These are phyloP conservation scores for Typhlomys cinereus DNA, from an alignment of 2,113 vertebrate species.

Conservation along the genomic window DNA sequence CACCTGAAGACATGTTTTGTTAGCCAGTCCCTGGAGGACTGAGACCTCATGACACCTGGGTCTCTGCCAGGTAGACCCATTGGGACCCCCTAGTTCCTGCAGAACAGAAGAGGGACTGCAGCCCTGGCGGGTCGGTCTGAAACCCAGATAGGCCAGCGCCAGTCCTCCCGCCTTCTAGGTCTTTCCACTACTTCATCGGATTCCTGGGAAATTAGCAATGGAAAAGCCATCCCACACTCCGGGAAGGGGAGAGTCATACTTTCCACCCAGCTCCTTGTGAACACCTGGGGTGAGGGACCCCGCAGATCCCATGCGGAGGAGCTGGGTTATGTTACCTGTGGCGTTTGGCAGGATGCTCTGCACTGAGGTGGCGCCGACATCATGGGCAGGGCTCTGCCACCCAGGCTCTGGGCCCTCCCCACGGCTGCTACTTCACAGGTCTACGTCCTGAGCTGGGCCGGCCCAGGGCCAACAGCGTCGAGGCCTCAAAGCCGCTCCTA, in stretches of 20 bases:
- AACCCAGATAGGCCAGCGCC: too few species aligned
- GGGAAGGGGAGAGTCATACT: conserved; percentile 37
- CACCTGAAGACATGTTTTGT: neutral
- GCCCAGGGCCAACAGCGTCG: neutral
- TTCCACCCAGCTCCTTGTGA: conserved; percentile 39
- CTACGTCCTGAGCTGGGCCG: neutral
- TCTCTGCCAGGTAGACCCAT: neutral
- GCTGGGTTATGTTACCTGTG: neutral
- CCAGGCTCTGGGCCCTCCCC: fast-evolving
- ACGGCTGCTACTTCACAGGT: neutral
- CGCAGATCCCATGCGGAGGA: neutral
- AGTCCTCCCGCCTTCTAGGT: neutral
- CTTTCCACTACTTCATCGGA: conserved; percentile 76
- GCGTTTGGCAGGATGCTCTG: neutral
- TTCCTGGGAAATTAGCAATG: conserved; percentile 70
- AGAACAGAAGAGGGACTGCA: neutral
- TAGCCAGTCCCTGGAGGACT: neutral
- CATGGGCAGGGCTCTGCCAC: neutral
- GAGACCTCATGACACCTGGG: fast-evolving
- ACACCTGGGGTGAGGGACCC: conserved; percentile 43
- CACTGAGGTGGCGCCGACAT: neutral
- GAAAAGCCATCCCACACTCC: conserved; percentile 45
- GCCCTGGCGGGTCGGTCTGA: neutral
- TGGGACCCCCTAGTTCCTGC: neutral
- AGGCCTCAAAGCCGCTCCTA: neutral